Evolutionary conservation across 2,888 invertebrate genomes (phyloP), one percentile per base, ranked within the genome.

Genomic region (Caenorhabditis imperialis): DNA sequence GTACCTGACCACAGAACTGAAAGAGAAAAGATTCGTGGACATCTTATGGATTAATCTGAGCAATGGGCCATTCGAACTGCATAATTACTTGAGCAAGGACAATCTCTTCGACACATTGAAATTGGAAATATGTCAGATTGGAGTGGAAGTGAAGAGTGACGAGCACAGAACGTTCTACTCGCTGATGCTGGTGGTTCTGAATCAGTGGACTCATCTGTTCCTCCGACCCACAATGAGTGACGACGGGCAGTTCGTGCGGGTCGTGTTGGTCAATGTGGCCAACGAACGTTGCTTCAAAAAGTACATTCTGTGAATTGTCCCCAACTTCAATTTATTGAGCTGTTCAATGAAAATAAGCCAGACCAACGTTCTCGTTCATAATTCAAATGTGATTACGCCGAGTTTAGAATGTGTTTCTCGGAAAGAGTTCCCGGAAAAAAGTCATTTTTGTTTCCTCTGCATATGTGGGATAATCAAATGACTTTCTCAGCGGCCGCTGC

Each of bases 61-160:
- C 18, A 33, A 50, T 8, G 50, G 50, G 2, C 50, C 50, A 3
- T 50, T 35, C 10, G 35, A 33, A n/a, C 33, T 18, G 8, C 18
- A 30, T 22, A 50, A 50, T 3, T 35, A 14, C 14, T 18, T 50
- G 35, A 1, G 3, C 3, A 33, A 35, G 50, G 50, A 35, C 20
- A 22, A n/a, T 7, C 8, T 50, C 1, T 50, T 50, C 35, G 35
- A 50, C 22, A 50, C 22, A 14, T 22, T 50, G 16, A 30, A 30
- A 12, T 8, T 50, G 14, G 35, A 33, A 14, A 14, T 50, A 12
- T 50, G 50, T 50, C 50, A 50, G 14, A 37, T 50, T 33, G 50
- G 50, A n/a, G 7, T 50, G 20, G 50, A 50, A 35, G 33, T 35
- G 3, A n/a, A 20, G 3, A 2, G 22, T 14, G 50, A 50, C 12